Conservation (phyloP, 2,888 invertebrate genomes). For the Scotopteryx bipunctaria region DNA sequence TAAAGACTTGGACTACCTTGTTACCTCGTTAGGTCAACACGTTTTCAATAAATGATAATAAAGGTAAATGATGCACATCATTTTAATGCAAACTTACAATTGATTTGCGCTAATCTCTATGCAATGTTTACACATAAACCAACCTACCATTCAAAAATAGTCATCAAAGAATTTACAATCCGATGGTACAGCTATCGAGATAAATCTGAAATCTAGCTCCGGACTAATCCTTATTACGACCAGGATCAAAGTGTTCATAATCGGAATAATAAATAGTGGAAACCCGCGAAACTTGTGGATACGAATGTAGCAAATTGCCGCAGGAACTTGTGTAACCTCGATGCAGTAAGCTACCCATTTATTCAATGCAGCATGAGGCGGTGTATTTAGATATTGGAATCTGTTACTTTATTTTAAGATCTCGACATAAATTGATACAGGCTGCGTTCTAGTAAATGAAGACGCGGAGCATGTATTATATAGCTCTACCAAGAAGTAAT, state of each 20-base stretch:
- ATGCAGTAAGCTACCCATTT: constrained; percentile 25
- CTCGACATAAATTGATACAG: neutral
- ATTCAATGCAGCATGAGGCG: constrained; percentile 18
- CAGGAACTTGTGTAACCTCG: constrained; percentile 23
- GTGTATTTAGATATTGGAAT: constrained; percentile 7
- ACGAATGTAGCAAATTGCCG: constrained; percentile 24
- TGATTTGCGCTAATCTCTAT: no score
- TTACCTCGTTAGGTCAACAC: no score
- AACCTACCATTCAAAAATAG: no score
- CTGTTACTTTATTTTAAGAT: constrained; percentile 10
- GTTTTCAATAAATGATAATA: no score
- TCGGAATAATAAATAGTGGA: constrained; percentile 24
- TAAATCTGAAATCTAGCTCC: constrained; percentile 11
- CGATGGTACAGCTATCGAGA: neutral
- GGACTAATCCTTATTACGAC: constrained; percentile 10
- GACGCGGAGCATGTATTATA: no score
- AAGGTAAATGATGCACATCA: no score
- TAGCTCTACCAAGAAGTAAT: no score
- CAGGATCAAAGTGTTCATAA: constrained; percentile 26
- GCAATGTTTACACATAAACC: no score
- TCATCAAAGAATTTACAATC: constrained; percentile 6
- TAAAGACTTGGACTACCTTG: no score
- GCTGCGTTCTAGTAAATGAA: no score
- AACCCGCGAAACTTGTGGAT: constrained; percentile 24
- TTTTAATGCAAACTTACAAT: no score